Percentiles rank a stretch among this genome's conserved stretches.
phyloP scores from a whole-genome alignment of 2,888 invertebrate genomes.

The Cremastinae sp. region DNA sequence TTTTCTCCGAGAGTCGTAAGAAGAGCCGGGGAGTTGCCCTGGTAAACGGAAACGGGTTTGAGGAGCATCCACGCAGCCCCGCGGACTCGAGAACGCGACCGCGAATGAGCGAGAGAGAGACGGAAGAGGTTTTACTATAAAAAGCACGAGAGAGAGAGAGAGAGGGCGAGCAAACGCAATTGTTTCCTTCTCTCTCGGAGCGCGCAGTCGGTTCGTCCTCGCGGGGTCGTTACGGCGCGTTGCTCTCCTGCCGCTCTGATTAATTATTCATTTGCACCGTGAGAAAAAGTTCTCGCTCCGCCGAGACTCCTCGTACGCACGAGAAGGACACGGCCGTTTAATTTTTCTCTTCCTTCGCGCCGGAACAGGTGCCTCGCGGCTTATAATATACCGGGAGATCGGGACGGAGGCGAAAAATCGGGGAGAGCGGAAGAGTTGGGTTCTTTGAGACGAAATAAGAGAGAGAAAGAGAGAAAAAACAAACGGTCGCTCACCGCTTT shows the following conservation, averaged over 20 bases:
- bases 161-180: conserved; percentile 28
- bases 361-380: background rate
- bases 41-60: conserved; percentile 58
- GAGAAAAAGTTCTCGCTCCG: conserved; percentile 66
- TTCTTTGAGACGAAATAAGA: no score
- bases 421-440: no score
- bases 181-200: conserved; percentile 21
- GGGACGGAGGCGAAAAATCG: background rate
- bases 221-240: conserved; percentile 59
- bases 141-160: conserved; percentile 6
- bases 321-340: conserved; percentile 13
- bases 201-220: conserved; percentile 22
- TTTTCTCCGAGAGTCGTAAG: conserved; percentile 30
- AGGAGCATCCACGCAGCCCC: conserved; percentile 21
- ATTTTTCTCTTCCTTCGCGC: conserved; percentile 12
- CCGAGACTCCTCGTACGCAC: conserved; percentile 5
- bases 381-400: background rate
- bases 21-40: conserved; percentile 33
- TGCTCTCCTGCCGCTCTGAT: conserved; percentile 59
- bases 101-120: no score
- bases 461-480: conserved; percentile 19
- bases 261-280: conserved; percentile 73
- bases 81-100: conserved; percentile 6
- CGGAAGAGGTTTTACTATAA: no score
- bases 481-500: conserved; percentile 76